Evolutionary conservation across 2,797 vertebrate genomes (phyloP).

Genomic region (Gadopsis marmoratus): DNA sequence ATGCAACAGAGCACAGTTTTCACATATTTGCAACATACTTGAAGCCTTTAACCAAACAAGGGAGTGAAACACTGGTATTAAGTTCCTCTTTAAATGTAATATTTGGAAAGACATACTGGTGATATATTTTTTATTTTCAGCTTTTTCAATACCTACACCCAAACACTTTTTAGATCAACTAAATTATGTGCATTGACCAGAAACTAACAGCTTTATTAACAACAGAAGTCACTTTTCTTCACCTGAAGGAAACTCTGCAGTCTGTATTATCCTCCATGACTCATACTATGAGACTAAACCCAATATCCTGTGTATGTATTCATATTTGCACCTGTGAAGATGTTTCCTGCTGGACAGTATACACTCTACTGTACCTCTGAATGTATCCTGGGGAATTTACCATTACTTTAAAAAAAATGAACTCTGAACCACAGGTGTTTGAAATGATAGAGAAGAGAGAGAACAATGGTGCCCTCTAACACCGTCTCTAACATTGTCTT

Average conservation of each 20-base stretch:
- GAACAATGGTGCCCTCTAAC: slow-evolving; percentile 27
- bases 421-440: slow-evolving; percentile 38
- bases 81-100: no score
- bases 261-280: background rate
- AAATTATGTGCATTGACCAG: background rate
- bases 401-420: slow-evolving; percentile 24
- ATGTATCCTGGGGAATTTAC: slow-evolving; percentile 7
- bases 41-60: no score
- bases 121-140: background rate
- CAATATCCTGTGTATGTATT: no score
- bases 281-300: no score
- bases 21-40: no score
- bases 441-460: slow-evolving; percentile 10
- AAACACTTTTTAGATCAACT: background rate
- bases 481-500: slow-evolving; percentile 41
- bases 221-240: background rate
- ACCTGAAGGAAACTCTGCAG: background rate
- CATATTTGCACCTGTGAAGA: background rate
- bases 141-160: background rate
- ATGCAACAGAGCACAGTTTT: no score
- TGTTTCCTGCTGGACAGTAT: background rate
- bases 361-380: background rate
- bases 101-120: no score
- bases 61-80: no score
- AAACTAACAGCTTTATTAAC: background rate